phyloP scores from a whole-genome alignment of 2,113 vertebrate genomes.

The Cromileptes altivelis region DNA sequence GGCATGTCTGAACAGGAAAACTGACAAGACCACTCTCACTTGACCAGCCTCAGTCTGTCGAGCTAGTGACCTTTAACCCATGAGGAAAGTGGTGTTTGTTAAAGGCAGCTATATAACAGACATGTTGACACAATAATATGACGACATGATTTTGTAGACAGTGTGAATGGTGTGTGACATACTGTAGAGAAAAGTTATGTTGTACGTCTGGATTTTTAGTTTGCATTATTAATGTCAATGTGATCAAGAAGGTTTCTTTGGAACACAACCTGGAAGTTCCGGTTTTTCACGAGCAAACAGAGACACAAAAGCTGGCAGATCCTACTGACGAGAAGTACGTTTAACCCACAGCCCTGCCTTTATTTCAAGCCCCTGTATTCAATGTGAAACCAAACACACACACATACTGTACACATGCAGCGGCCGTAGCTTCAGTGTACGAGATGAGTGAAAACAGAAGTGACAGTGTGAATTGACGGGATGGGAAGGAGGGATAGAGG shows the following conservation, averaged over 20 bases:
- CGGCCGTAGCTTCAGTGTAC: constrained; percentile 50
- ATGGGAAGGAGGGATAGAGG: constrained; percentile 72
- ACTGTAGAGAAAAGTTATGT: no score
- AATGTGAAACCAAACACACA: constrained; percentile 53
- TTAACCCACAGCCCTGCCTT: constrained; percentile 52
- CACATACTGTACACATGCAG: neutral
- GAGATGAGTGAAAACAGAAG: constrained; percentile 76
- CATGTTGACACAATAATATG: neutral
- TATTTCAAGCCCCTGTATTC: constrained; percentile 57
- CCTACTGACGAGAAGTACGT: constrained; percentile 41
- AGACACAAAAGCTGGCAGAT: constrained; percentile 19
- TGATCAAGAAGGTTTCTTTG: neutral
- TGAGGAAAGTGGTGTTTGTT: neutral
- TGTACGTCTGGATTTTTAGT: neutral
- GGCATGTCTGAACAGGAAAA: no score
- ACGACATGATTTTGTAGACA: no score
- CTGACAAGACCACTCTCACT: neutral
- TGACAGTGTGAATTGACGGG: constrained; percentile 76
- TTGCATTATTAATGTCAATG: neutral
- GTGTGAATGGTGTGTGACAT: neutral
- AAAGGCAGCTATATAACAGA: neutral
- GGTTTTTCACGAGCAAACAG: constrained; percentile 35
- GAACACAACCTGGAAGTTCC: constrained; percentile 37
- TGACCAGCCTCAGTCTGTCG: neutral
- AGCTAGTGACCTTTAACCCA: neutral